Conservation (phyloP, 2,113 vertebrate species). For the Cricetomys ansorgei region DNA sequence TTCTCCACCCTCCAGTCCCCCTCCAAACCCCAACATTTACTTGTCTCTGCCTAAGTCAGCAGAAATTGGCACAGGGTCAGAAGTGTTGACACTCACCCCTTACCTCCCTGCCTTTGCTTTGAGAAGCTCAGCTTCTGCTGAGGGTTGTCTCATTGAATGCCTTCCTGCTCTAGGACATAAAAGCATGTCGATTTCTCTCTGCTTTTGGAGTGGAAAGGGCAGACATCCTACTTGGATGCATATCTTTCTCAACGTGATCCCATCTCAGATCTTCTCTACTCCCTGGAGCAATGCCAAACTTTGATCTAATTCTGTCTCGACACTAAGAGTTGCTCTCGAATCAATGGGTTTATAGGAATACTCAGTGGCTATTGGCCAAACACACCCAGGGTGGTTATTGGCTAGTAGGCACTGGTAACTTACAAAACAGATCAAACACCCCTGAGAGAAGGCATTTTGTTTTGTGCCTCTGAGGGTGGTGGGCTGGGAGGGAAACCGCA, state of each 20-base stretch:
- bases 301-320: constrained; percentile 45
- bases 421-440: background rate
- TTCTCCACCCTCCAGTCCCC: background rate
- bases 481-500: background rate
- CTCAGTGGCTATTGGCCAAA: constrained; percentile 36
- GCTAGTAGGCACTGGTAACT: background rate
- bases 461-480: background rate
- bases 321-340: constrained; percentile 15
- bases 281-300: background rate
- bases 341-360: background rate
- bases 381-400: background rate
- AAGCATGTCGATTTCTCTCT: background rate
- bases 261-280: constrained; percentile 38
- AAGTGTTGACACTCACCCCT: background rate
- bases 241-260: background rate
- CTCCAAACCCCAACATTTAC: background rate
- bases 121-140: background rate
- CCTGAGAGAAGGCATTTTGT: background rate
- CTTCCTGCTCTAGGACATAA: background rate
- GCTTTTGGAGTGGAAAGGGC: background rate
- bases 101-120: background rate
- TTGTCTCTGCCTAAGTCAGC: background rate
- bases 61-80: background rate
- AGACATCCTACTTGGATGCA: background rate
- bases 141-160: constrained; percentile 5